phyloP scores from a whole-genome alignment of 2,113 vertebrate genomes.

The Synodontis membranacea region DNA sequence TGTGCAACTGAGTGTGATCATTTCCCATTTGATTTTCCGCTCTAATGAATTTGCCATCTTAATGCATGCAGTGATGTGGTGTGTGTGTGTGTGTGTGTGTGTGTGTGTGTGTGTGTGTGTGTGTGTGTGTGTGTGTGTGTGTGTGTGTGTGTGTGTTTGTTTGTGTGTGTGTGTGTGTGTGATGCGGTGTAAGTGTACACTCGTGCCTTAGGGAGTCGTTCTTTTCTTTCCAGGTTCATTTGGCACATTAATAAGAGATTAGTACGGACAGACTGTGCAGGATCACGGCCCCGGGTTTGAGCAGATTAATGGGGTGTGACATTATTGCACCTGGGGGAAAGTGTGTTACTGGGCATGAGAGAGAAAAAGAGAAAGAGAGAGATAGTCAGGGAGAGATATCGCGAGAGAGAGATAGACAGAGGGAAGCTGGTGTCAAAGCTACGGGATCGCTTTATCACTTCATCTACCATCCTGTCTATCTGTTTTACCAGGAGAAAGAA shows the following conservation, averaged over 20 bases:
- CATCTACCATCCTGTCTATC: background rate
- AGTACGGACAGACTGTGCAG: constrained; percentile 64
- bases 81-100: constrained; percentile 29
- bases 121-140: constrained; percentile 28
- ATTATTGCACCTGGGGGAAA: constrained; percentile 82
- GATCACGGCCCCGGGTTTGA: constrained; percentile 74
- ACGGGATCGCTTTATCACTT: background rate
- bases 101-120: constrained; percentile 31
- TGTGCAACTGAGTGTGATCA: constrained; percentile 25
- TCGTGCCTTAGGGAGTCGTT: constrained; percentile 73
- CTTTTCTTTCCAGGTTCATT: constrained; percentile 79
- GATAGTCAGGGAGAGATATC: constrained; percentile 31
- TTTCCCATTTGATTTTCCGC: constrained; percentile 31
- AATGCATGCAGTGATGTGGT: constrained; percentile 26
- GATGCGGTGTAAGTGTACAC: constrained; percentile 48
- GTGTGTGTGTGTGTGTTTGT: constrained; percentile 34
- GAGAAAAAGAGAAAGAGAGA: constrained; percentile 59
- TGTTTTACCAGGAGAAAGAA: background rate
- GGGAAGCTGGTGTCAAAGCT: background rate
- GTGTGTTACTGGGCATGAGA: constrained; percentile 74
- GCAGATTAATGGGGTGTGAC: constrained; percentile 86
- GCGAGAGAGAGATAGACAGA: background rate
- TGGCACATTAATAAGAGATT: constrained; percentile 81
- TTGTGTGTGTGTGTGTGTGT: constrained; percentile 32
- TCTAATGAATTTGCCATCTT: constrained; percentile 33